Evolutionary conservation across 1,140 invertebrate species (phyloP), one percentile per base, ranked within the genome.

Genomic region (Drosophila nannoptera): DNA sequence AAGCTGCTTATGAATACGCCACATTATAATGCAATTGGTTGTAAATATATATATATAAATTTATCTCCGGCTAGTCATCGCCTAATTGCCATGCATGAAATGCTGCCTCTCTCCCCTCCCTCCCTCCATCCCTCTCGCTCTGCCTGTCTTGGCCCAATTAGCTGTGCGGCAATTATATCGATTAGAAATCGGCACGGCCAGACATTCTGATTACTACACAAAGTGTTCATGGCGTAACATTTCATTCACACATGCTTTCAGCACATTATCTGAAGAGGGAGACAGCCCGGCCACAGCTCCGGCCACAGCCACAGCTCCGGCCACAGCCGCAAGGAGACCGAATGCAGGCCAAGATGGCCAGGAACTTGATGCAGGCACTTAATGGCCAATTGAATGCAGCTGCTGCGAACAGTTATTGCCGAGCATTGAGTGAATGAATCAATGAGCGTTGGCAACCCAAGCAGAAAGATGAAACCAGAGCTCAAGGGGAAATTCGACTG

Each of bases 381-480:
- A 58, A 46, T 5, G 9, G n/a, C 32, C 68, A 63, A 46, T 78
- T 78, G 65, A 59, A 61, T 65, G 64, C 63, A 49, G 63, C 54
- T 69, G 61, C 67, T 36, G 66, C 65, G 61, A 69, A 54, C 63
- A 64, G 50, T 67, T 66, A 62, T 78, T 73, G 45, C 66, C 33
- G 22, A 22, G 22, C 22, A 2, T 22, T 22, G 22, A 22, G 1
- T 56, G 59, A 71, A 62, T 62, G 59, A 62, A 61, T 72, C 72
- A 72, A 58, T 55, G 54, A 78, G 66, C 61, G 69, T 76, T 60
- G 61, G 68, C 45, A 73, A 69, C 52, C 38, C 5, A 68, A 61
- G 45, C 36, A 71, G 36, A 60, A 55, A 65, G 54, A 83, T 83
- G 78, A 68, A 83, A 67, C 50, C 82, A 49, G 73, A 75, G 73